Percentiles rank a stretch among this genome's conserved stretches.
phyloP scores from a whole-genome alignment of 2,888 invertebrate genomes.

The Caenorhabditis doughertyi region DNA sequence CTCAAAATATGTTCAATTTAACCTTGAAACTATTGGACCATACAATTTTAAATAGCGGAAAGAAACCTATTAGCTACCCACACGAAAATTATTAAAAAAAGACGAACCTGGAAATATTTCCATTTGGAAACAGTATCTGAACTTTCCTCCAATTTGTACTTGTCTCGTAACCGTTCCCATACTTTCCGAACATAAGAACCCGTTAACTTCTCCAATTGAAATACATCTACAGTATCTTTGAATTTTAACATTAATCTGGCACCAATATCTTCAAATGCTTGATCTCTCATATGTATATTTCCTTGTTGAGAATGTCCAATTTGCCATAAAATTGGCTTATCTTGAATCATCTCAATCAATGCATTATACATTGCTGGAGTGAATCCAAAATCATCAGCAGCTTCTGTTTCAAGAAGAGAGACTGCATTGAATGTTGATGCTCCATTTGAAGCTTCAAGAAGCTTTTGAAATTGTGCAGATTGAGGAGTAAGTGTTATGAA shows the following conservation, averaged over 20 bases:
- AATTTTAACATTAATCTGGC: slow-evolving; percentile 22
- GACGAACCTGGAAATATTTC: slow-evolving; percentile 40
- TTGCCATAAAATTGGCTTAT: slow-evolving; percentile 50
- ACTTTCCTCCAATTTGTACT: slow-evolving; percentile 27
- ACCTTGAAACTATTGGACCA: slow-evolving; percentile 4
- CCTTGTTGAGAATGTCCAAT: neutral
- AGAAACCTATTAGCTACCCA: neutral
- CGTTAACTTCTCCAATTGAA: slow-evolving; percentile 9
- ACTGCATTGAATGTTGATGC: neutral
- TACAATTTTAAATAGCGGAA: neutral
- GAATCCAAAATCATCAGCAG: slow-evolving; percentile 37
- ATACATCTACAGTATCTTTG: slow-evolving; percentile 2
- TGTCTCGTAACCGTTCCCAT: slow-evolving; percentile 31
- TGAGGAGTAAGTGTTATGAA: slow-evolving; percentile 34
- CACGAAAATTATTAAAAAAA: neutral
- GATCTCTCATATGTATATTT: neutral
- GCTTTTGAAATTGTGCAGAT: slow-evolving; percentile 44
- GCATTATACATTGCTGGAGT: slow-evolving; percentile 34
- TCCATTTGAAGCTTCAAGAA: slow-evolving; percentile 13
- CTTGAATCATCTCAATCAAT: slow-evolving; percentile 37
- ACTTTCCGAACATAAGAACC: slow-evolving; percentile 9
- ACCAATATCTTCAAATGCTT: slow-evolving; percentile 36
- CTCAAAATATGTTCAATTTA: neutral
- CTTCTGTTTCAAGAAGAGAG: neutral
- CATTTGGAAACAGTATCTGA: slow-evolving; percentile 13